Evolutionary conservation across 2,797 vertebrate species (phyloP).

Genomic region (Toxotes lorentzi): DNA sequence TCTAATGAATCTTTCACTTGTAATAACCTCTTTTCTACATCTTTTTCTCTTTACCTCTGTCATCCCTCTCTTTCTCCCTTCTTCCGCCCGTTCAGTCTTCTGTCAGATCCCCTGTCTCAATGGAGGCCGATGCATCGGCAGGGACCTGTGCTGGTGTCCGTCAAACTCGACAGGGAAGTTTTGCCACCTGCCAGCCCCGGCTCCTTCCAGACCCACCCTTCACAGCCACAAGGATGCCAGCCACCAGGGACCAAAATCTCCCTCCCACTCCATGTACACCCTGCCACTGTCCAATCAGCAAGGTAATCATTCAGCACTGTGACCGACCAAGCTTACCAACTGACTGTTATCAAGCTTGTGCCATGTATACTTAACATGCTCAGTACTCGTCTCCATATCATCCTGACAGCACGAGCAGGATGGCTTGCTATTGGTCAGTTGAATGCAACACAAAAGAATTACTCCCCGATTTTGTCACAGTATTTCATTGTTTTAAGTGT

Average conservation of each 20-base stretch:
- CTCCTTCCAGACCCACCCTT: constrained; percentile 76
- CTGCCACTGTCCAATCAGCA: constrained; percentile 95
- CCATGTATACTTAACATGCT: background rate
- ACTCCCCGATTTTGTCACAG: background rate
- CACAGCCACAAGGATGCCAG: constrained; percentile 70
- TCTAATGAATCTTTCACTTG: constrained; percentile 30
- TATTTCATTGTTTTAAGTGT: background rate
- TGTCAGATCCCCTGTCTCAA: constrained; percentile 97
- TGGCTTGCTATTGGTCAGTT: background rate
- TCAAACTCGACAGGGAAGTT: constrained; percentile 96
- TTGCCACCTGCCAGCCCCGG: constrained; percentile 89
- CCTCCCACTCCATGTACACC: constrained; percentile 91
- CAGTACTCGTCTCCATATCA: background rate
- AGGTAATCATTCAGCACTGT: constrained; percentile 82
- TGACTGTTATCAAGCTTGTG: background rate
- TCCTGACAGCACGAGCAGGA: constrained; percentile 8
- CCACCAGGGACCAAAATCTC: constrained; percentile 64
- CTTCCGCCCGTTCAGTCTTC: constrained; percentile 85
- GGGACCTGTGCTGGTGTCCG: constrained; percentile 94
- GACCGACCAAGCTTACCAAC: background rate
- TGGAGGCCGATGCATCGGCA: constrained; percentile 92
- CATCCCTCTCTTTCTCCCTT: background rate
- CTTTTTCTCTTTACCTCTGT: constrained; percentile 6
- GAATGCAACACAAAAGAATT: constrained; percentile 1
- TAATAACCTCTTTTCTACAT: constrained; percentile 19